Conservation (phyloP, 2,888 invertebrate species). For the Melipona beecheii region DNA sequence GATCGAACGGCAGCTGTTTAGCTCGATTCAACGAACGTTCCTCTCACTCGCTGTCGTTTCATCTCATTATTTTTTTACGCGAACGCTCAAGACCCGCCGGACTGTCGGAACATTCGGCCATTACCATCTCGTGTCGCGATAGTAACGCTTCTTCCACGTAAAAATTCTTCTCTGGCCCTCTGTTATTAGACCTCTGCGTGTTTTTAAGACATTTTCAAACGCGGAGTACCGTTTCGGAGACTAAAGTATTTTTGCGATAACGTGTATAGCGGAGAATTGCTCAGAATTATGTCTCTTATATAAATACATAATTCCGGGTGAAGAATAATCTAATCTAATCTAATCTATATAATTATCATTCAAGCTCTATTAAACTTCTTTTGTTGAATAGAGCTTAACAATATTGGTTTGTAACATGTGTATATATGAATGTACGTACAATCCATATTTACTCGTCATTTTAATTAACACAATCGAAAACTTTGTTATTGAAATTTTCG, state of each 20-base stretch:
- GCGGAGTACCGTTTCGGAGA: too few relatives aligned
- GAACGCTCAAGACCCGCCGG: neutral
- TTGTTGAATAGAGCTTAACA: conserved; percentile 18
- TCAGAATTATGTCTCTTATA: too few relatives aligned
- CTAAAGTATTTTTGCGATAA: too few relatives aligned
- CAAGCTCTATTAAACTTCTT: conserved; percentile 6
- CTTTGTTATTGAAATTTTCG: neutral
- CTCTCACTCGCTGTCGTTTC: neutral
- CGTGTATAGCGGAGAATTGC: too few relatives aligned
- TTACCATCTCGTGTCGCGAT: too few relatives aligned
- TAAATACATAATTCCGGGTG: too few relatives aligned
- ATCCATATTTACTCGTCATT: neutral
- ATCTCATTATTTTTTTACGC: neutral
- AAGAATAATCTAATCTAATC: too few relatives aligned
- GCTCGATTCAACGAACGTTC: neutral
- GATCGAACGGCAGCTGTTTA: conserved; percentile 2
- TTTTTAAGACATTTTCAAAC: too few relatives aligned
- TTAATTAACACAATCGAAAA: neutral
- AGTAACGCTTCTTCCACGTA: neutral
- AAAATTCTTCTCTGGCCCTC: neutral
- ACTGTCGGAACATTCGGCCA: neutral
- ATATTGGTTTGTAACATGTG: conserved; percentile 23
- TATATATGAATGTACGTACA: conserved; percentile 11
- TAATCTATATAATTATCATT: too few relatives aligned
- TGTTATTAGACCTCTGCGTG: neutral